A percentile compares a stretch with the other conserved stretches of the same genome.
These are phyloP conservation scores for Halcyon badia DNA, from an alignment of 2,797 vertebrate genomes.

Conservation along the genomic window DNA sequence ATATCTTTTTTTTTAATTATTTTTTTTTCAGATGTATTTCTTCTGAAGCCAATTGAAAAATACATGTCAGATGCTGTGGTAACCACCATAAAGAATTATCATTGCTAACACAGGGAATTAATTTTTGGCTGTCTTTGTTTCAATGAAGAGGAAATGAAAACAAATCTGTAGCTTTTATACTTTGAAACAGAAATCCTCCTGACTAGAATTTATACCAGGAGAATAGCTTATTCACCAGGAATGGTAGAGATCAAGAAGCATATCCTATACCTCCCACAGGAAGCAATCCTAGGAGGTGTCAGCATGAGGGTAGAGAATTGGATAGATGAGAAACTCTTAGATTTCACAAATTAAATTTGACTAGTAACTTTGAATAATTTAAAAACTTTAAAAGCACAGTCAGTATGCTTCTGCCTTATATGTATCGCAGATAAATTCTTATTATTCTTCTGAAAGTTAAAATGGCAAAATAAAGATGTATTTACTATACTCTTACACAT, in stretches of 20 bases:
- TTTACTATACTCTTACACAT: not conserved
- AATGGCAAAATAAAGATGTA: not conserved
- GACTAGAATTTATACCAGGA: not conserved
- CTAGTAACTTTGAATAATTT: not conserved
- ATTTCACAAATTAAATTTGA: not conserved
- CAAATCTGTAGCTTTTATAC: not conserved
- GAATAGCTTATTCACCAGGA: not conserved
- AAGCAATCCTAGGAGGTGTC: not conserved
- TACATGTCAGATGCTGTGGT: not conserved
- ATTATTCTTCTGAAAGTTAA: not conserved
- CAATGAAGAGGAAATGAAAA: not conserved
- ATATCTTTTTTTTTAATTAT: not conserved
- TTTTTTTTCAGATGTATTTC: not conserved
- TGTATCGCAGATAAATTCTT: not conserved
- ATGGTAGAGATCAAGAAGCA: not conserved
- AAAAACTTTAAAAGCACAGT: not conserved
- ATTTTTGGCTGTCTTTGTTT: not conserved
- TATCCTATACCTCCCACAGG: not conserved
- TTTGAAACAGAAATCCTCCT: not conserved
- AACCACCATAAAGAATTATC: not conserved
- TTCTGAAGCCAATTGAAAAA: not conserved
- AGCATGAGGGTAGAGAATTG: not conserved
- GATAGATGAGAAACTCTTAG: not conserved
- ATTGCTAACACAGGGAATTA: not conserved
- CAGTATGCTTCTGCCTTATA: not conserved